Conservation (phyloP, 2,797 vertebrate genomes). For the Crenichthys baileyi region DNA sequence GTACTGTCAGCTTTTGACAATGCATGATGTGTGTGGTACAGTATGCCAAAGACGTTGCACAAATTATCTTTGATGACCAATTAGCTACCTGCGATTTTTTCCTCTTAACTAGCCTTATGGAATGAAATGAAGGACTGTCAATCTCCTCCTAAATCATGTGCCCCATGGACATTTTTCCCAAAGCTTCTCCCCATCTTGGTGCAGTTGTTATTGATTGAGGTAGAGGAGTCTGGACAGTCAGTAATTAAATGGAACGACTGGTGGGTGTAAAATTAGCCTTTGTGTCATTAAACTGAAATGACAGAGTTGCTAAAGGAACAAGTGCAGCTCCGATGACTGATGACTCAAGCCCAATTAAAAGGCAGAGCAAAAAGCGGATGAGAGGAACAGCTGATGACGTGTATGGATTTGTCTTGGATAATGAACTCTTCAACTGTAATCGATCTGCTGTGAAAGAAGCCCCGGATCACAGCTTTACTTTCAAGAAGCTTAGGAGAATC, state of each 20-base stretch:
- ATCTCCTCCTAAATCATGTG: conserved; percentile 55
- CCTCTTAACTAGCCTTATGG: conserved; percentile 37
- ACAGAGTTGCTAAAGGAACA: conserved; percentile 63
- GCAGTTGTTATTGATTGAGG: conserved; percentile 80
- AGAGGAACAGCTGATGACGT: conserved; percentile 63
- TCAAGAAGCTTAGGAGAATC: conserved; percentile 52
- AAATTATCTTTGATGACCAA: conserved; percentile 50
- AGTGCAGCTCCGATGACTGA: conserved; percentile 72
- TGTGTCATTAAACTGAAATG: conserved; percentile 79
- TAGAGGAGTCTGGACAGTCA: conserved; percentile 78
- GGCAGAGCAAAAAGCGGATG: conserved; percentile 58
- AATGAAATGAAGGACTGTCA: conserved; percentile 50
- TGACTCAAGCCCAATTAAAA: conserved; percentile 82
- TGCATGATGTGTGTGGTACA: conserved; percentile 10
- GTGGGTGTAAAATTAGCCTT: conserved; percentile 86
- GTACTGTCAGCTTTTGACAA: conserved; percentile 23
- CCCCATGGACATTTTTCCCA: conserved; percentile 43
- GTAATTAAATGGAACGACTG: conserved; percentile 84
- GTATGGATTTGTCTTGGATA: conserved; percentile 81
- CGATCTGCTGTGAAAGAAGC: conserved; percentile 70
- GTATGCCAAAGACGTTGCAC: conserved; percentile 31
- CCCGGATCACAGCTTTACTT: conserved; percentile 59
- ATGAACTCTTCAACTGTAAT: conserved; percentile 83
- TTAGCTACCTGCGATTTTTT: conserved; percentile 52
- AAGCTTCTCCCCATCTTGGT: conserved; percentile 56